Evolutionary conservation across 2,797 vertebrate genomes (phyloP).

Genomic region (Peromyscus nudipes): DNA sequence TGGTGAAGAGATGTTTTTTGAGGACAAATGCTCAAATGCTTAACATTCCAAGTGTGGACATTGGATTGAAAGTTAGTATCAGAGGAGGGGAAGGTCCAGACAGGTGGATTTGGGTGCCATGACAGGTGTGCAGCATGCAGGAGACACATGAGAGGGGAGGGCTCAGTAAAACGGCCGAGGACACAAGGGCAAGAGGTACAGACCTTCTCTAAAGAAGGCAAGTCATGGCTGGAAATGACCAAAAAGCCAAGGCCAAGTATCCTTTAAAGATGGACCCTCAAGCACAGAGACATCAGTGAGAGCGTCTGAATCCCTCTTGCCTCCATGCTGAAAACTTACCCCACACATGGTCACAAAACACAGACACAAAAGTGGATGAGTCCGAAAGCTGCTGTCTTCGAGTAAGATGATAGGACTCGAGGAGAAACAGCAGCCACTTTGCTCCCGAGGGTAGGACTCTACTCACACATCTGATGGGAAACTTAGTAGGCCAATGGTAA

Average conservation of each 20-base stretch:
- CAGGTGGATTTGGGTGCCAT: slow-evolving; percentile 8
- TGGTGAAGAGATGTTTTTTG: slow-evolving; percentile 49
- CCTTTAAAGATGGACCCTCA: not conserved
- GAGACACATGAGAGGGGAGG: not conserved
- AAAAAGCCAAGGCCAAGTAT: not conserved
- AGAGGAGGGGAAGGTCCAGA: slow-evolving; percentile 3
- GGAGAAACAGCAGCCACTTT: not conserved
- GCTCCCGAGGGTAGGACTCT: slow-evolving; percentile 26
- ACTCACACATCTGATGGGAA: slow-evolving; percentile 75
- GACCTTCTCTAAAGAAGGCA: slow-evolving; percentile 2
- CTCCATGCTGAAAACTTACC: slow-evolving; percentile 29
- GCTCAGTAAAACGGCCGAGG: not conserved
- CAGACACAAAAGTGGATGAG: slow-evolving; percentile 1
- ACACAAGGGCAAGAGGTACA: not conserved
- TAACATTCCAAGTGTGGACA: slow-evolving; percentile 21
- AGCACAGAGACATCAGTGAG: not conserved
- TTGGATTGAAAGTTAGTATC: not conserved
- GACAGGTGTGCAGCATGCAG: not conserved
- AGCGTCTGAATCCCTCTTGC: slow-evolving; percentile 38
- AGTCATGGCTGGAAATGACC: not conserved
- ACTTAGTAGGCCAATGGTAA: slow-evolving; percentile 73
- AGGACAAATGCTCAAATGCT: slow-evolving; percentile 51
- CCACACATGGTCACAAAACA: slow-evolving; percentile 16
- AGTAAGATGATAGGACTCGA: slow-evolving; percentile 22
- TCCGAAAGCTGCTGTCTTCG: slow-evolving; percentile 6